Evolutionary conservation across 2,888 invertebrate genomes (phyloP), one percentile per base, ranked within the genome.

Genomic region (Callyntrura sp.): DNA sequence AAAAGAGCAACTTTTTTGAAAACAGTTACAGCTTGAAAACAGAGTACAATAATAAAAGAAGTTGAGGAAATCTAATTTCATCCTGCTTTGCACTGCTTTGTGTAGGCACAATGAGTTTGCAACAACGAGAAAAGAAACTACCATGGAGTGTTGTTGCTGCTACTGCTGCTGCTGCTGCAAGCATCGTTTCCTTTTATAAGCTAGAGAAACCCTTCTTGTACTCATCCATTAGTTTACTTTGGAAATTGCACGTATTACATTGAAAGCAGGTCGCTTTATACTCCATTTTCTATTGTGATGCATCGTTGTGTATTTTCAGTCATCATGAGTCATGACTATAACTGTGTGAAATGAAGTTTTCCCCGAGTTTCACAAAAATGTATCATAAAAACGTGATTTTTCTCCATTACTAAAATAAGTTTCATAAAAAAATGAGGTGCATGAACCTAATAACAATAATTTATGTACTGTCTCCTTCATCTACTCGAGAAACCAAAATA

Each of bases 31-130:
- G 35, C 35, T 35, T 35, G 35, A 35, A 35, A 35, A 35, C 35
- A 25, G 28, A 76, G 78, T 28, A 76, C 11, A 23, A 20, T 76
- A 78, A 78, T 78, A 78, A 57, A 78, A 73, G 70, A 78, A 78
- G 28, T 78, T 78, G 55, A 55, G 78, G 28, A 76, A 76, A 76
- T 78, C 78, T 55, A 55, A 78, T 78, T 78, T 78, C 78, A 78
- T 78, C 55, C 78, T 78, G 76, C 76, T 55, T 78, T 78, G 35
- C 78, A 78, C 51, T 51, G 76, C 76, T 51, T 76, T 76, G 48
- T 76, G 76, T n/a, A 76, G 51, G 48, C 78, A 78, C 51, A 78
- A 78, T 35, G 35, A 78, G 45, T 48, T 73, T 48, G 45, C 20
- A 73, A 43, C 68, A 68, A 65, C 28, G 65, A 65, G 28, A 65